These are phyloP conservation scores for Hyla sarda DNA, from an alignment of 2,113 vertebrate species.

Conservation along the genomic window DNA sequence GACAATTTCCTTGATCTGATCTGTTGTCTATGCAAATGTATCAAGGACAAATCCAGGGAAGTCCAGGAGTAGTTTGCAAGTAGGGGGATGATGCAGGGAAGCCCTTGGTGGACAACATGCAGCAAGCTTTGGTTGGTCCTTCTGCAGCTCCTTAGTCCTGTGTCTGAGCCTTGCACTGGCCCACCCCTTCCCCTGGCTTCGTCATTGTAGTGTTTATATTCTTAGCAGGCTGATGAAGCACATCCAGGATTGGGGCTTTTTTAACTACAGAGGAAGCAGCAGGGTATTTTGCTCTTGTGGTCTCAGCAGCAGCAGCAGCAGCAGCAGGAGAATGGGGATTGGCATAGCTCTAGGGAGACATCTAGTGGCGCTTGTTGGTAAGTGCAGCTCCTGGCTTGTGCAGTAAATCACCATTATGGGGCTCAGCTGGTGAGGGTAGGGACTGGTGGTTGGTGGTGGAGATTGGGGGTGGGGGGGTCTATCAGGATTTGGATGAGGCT, in stretches of 20 bases:
- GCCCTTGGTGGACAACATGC: neutral
- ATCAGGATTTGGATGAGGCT: constrained; percentile 17
- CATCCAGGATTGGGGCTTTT: constrained; percentile 25
- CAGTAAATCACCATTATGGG: constrained; percentile 3
- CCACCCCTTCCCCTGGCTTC: constrained; percentile 12
- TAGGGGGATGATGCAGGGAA: neutral
- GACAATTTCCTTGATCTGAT: no score
- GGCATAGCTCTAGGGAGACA: constrained; percentile 25
- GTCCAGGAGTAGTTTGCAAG: constrained; percentile 1
- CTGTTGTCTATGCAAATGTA: no score
- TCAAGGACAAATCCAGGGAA: neutral
- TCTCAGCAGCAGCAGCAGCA: neutral
- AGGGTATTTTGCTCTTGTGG: constrained; percentile 1
- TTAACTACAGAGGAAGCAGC: constrained; percentile 27
- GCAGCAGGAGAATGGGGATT: neutral
- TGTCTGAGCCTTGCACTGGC: neutral
- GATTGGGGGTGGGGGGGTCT: no score
- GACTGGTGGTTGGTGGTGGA: no score
- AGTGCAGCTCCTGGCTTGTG: neutral
- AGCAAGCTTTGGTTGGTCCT: constrained; percentile 25
- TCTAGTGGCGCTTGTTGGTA: constrained; percentile 1
- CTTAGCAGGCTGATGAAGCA: constrained; percentile 45
- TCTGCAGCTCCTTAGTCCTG: constrained; percentile 7
- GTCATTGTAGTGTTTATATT: constrained; percentile 44
- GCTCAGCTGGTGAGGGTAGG: constrained; percentile 24